Evolutionary conservation across 2,113 vertebrate species (phyloP), one percentile per base, ranked within the genome.

Genomic region (Macquaria ambigua): DNA sequence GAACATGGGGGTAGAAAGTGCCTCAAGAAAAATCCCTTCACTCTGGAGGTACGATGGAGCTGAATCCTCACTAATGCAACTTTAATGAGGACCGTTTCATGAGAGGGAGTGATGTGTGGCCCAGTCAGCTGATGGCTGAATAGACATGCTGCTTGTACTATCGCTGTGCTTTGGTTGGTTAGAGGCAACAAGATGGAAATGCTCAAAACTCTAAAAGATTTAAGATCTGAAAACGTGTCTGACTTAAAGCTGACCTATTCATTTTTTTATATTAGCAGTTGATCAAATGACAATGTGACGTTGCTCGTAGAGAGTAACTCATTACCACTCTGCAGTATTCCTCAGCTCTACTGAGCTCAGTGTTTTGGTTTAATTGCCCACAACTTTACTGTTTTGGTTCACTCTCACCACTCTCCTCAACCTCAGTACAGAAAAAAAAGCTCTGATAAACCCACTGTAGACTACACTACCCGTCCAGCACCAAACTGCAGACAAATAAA

Each of bases 51-150:
- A 79, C 21, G 16, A 58, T 43, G 2, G 16, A 73, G 72, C 75
- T 48, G 72, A 85, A 67, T 88, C 84, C 73, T 74, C 72, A 41
- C 76, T 83, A 86, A 86, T 83, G 87, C 83, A 83, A 83, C 66
- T 86, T 86, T 89, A 89, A 89, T 83, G 71, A 86, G 87, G 66
- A 76, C 53, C 0, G 4, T 25, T 46, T 71, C 48, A 39, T 64
- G 31, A 59, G 50, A 46, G 64, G 59, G 50, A 55, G 64, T 34
- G 79, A 18, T 61, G 53, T 74, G 61, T 25, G 53, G 64, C 53
- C 74, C 52, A 25, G 50, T 68, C 77, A 70, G 78, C 78, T 75
- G 69, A 74, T 41, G 21, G 62, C 37, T 52, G 52, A 5, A 39
- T 6, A 10, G 16, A 77, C 37, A 14, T 23, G 12, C 46, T 31